Conservation (phyloP, 1,140 invertebrate species). For the Ruditapes philippinarum region DNA sequence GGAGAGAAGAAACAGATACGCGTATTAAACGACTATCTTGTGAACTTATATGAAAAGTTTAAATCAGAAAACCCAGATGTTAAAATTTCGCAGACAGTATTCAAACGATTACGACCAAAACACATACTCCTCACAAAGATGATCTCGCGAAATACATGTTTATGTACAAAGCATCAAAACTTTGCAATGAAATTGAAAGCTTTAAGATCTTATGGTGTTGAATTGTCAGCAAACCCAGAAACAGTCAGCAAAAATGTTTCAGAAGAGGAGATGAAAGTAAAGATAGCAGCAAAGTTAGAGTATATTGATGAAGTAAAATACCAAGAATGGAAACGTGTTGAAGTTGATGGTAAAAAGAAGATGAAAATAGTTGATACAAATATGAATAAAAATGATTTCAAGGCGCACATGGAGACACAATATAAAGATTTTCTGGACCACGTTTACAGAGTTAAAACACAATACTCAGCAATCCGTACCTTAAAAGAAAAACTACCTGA, state of each 20-base stretch:
- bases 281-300: neutral
- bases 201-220: neutral
- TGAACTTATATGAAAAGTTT: neutral
- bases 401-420: neutral
- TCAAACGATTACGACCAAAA: neutral
- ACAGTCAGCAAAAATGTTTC: neutral
- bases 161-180: neutral
- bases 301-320: neutral
- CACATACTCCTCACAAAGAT: neutral
- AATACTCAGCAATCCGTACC: constrained; percentile 33
- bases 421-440: constrained; percentile 39
- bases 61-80: neutral
- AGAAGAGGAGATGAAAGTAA: neutral
- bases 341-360: constrained; percentile 14
- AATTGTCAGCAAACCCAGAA: neutral
- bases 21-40: neutral
- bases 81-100: neutral
- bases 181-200: neutral
- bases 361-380: constrained; percentile 1
- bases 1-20: neutral
- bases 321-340: constrained; percentile 52
- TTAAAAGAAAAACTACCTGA: constrained; percentile 53
- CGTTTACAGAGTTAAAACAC: constrained; percentile 16
- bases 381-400: constrained; percentile 36
- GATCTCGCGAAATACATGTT: neutral